Base-by-base conservation (phyloP, 92 coral and sea anemone genomes). In the Parazoanthus darwini region DNA sequence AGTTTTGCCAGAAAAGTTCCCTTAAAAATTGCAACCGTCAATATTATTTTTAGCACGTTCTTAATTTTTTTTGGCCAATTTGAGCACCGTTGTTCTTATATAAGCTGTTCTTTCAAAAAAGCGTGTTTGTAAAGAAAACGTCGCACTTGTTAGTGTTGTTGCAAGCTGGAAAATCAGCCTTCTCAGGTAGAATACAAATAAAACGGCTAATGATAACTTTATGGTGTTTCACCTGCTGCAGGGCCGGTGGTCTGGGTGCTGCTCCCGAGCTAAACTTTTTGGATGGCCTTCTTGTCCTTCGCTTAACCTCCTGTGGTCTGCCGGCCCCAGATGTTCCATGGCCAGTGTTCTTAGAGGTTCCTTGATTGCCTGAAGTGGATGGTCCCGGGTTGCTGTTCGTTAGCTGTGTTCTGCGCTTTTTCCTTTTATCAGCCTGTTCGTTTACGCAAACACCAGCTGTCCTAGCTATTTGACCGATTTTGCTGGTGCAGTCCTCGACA, bases 321-420 rank as follows among this genome's bases (percentile, higher is more conserved):
- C 82, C 82, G 50, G 66, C 66, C n/a, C n/a, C n/a, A n/a, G n/a
- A n/a, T 78, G 39, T 51, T 65, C n/a, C 14, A 23, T 65, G 82
- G 37, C 82, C 82, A 78, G 82, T 7, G 67, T 78, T 78, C 26
- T 25, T 46, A 51, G 42, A 38, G 66, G 82, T 25, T 48, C 38
- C 82, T 39, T 50, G 37, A 65, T 1, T 44, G 42, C 81, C 81
- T 78, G 63, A 25, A 78, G 48, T 10, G 23, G 82, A 78, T 36
- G 82, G 82, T 65, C 67, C 82, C 25, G 82, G 66, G 82, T 78
- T 78, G 82, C 11, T 78, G 82, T 78, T 78, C 22, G 66, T 48
- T n/a, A 25, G 82, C 39, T 48, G 42, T 25, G n/a, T n/a, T 46
- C 46, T 25, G 9, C 20, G 4, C 13, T 16, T 46, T 78, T 26